Conservation (phyloP, 1,140 invertebrate species). For the Atta texana region DNA sequence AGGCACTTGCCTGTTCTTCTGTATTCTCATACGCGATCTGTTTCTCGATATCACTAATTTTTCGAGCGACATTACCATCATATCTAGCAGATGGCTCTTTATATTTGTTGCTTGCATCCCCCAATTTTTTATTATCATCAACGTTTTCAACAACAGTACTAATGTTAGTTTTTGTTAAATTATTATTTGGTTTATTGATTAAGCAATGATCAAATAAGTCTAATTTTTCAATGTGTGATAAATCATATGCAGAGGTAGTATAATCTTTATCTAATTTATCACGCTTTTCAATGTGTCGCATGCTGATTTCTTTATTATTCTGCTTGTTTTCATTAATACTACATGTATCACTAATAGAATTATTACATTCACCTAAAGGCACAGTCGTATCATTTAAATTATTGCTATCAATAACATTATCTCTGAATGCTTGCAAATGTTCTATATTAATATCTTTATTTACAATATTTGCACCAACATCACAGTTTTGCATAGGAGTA, state of each 20-base stretch:
- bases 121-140: constrained; percentile 56
- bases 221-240: constrained; percentile 82
- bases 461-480: constrained; percentile 10
- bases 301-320: constrained; percentile 34
- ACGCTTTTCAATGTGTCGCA: constrained; percentile 79
- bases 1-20: constrained; percentile 50
- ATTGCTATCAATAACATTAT: constrained; percentile 68
- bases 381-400: constrained; percentile 74
- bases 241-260: constrained; percentile 91
- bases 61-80: constrained; percentile 70
- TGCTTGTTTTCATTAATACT: constrained; percentile 60
- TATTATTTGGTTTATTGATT: constrained; percentile 70
- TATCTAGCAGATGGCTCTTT: constrained; percentile 8
- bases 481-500: constrained; percentile 10
- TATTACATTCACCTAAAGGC: constrained; percentile 76
- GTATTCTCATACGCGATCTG: constrained; percentile 59
- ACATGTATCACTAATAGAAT: constrained; percentile 69
- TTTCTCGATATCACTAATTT: constrained; percentile 75
- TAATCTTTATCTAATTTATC: constrained; percentile 91
- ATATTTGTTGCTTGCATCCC: not conserved
- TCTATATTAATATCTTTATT: constrained; percentile 57
- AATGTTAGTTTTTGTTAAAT: constrained; percentile 76
- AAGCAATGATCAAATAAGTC: constrained; percentile 41
- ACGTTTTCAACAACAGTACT: constrained; percentile 52
- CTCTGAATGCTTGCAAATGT: constrained; percentile 3